Percentiles rank a stretch among this genome's conserved stretches.
These are phyloP conservation scores for Cheilosia soror DNA, from an alignment of 2,888 invertebrate genomes.

Conservation along the genomic window DNA sequence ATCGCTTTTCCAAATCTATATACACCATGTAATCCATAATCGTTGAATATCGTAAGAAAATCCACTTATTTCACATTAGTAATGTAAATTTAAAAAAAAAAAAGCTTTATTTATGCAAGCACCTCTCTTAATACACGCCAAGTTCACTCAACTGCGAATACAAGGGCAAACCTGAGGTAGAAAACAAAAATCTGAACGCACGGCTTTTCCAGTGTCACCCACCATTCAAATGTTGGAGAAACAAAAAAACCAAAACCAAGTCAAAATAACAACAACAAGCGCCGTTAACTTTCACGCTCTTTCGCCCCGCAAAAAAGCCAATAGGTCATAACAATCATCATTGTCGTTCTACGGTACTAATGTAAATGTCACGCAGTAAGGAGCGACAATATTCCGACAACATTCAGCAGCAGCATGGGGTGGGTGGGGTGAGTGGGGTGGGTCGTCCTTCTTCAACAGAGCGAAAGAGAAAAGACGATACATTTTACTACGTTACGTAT, in stretches of 20 bases:
- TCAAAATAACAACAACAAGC: conserved; percentile 52
- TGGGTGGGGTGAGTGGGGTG: conserved; percentile 14
- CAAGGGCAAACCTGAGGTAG: background rate
- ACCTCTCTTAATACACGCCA: background rate
- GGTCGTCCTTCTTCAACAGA: background rate
- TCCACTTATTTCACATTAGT: background rate
- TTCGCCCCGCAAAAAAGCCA: conserved; percentile 60
- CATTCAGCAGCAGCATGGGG: conserved; percentile 8
- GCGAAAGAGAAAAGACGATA: conserved; percentile 15
- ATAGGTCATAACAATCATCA: conserved; percentile 72
- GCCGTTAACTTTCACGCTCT: conserved; percentile 54
- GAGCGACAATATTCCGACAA: conserved; percentile 36
- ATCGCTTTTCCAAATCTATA: no score
- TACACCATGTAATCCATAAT: no score
- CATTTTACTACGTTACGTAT: background rate
- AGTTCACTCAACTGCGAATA: conserved; percentile 41
- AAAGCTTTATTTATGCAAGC: conserved; percentile 15
- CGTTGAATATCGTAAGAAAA: background rate
- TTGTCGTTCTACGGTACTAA: conserved; percentile 67
- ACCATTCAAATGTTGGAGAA: conserved; percentile 3
- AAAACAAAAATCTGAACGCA: conserved; percentile 21
- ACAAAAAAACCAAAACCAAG: conserved; percentile 6
- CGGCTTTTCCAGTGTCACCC: background rate
- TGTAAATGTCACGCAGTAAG: conserved; percentile 68
- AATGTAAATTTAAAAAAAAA: conserved; percentile 26